phyloP scores from a whole-genome alignment of 2,888 invertebrate genomes.

The Lasioglossum zephyrum region DNA sequence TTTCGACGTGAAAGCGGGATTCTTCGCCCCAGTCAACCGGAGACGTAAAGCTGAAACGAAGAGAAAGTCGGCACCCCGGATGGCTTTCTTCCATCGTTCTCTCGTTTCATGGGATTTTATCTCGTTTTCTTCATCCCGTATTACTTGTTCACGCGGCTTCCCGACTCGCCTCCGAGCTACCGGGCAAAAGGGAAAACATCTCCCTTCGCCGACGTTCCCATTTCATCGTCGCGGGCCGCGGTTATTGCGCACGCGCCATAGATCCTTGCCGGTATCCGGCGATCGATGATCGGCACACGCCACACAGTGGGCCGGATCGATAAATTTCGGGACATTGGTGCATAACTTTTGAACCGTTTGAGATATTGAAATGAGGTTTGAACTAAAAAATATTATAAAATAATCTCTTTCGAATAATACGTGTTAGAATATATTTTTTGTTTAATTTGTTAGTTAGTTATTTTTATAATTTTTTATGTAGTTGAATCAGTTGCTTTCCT shows the following conservation, averaged over 20 bases:
- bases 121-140: slow-evolving; percentile 56
- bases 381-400: too few species aligned
- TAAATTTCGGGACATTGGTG: too few species aligned
- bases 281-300: background rate
- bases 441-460: too few species aligned
- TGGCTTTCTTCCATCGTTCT: slow-evolving; percentile 54
- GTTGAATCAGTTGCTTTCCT: too few species aligned
- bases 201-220: background rate
- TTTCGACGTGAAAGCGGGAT: slow-evolving; percentile 62
- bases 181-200: background rate
- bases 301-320: too few species aligned
- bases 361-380: too few species aligned
- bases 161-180: background rate
- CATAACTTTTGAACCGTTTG: too few species aligned
- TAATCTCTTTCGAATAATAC: too few species aligned
- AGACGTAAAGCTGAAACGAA: slow-evolving; percentile 52
- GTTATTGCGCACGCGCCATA: background rate
- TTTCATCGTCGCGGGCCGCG: background rate
- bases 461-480: too few species aligned
- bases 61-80: slow-evolving; percentile 49
- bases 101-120: slow-evolving; percentile 58
- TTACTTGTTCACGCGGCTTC: slow-evolving; percentile 48
- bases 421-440: too few species aligned
- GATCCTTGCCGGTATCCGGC: slow-evolving; percentile 7
- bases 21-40: slow-evolving; percentile 47